phyloP scores from a whole-genome alignment of 2,113 vertebrate species.

The Lagopus muta region DNA sequence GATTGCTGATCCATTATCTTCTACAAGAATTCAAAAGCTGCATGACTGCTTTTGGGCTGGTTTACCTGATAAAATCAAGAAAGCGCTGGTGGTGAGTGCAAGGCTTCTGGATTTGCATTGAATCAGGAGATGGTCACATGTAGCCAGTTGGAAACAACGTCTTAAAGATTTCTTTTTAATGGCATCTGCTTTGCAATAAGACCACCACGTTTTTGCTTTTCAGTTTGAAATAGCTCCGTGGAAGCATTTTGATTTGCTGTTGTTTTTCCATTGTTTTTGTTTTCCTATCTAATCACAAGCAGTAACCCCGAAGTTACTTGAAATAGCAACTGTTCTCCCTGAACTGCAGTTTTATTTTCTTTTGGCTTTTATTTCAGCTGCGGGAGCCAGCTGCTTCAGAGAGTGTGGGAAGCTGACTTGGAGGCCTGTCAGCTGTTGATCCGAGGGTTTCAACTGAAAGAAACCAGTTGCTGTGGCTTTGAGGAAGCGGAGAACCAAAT shows the following conservation, averaged over 20 bases:
- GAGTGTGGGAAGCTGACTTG: slow-evolving; percentile 90
- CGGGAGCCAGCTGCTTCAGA: slow-evolving; percentile 80
- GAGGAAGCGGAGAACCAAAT: slow-evolving; percentile 71
- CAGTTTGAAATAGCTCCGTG: background rate
- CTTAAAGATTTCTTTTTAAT: background rate
- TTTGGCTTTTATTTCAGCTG: slow-evolving; percentile 79
- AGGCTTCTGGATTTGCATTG: background rate
- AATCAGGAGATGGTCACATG: background rate
- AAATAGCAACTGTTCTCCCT: slow-evolving; percentile 58
- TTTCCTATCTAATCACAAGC: slow-evolving; percentile 39
- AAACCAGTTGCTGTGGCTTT: slow-evolving; percentile 63
- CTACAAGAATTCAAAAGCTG: background rate
- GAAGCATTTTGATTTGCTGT: slow-evolving; percentile 19
- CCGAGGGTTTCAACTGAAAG: slow-evolving; percentile 80
- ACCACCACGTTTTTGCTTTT: background rate
- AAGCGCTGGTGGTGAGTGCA: background rate
- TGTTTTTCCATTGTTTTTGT: background rate
- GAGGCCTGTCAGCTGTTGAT: slow-evolving; percentile 88
- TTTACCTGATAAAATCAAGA: background rate
- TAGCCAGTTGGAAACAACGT: background rate
- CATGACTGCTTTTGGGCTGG: background rate
- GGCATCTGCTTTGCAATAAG: background rate
- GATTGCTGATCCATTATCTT: background rate
- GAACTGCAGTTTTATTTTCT: slow-evolving; percentile 54
- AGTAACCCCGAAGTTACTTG: slow-evolving; percentile 28